A percentile compares a stretch with the other conserved stretches of the same genome.
Evolutionary conservation across 2,888 invertebrate genomes (phyloP).

Genomic region (Escarpia spicata): DNA sequence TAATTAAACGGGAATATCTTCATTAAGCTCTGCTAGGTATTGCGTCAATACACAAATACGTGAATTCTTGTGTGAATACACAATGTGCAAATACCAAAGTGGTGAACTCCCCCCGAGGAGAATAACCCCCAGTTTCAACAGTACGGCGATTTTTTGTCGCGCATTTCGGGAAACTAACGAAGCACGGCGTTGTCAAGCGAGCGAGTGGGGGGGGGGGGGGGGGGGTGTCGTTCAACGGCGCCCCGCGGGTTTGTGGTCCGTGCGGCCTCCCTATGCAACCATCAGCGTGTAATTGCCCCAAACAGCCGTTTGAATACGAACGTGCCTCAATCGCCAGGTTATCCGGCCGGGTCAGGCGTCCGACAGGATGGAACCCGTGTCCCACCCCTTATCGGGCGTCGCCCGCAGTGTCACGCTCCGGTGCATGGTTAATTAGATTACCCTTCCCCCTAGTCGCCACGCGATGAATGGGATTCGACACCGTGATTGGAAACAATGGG

Average conservation of each 20-base stretch:
- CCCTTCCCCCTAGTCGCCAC: neutral
- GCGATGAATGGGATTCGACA: neutral
- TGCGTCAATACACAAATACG: too few species aligned
- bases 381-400: constrained; percentile 8
- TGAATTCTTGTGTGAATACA: neutral
- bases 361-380: neutral
- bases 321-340: neutral
- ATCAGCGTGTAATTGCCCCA: neutral
- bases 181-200: neutral
- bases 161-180: neutral
- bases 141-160: neutral
- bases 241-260: neutral
- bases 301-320: neutral
- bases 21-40: neutral
- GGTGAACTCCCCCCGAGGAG: neutral
- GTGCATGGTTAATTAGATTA: neutral
- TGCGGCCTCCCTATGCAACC: neutral
- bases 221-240: neutral
- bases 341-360: neutral
- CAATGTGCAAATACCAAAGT: neutral
- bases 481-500: neutral
- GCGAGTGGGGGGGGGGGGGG: neutral
- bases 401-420: neutral
- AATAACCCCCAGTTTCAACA: neutral
- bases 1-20: neutral